Base-by-base conservation (phyloP, 35 echinoderm and acorn worm species). In the Acanthaster planci region DNA sequence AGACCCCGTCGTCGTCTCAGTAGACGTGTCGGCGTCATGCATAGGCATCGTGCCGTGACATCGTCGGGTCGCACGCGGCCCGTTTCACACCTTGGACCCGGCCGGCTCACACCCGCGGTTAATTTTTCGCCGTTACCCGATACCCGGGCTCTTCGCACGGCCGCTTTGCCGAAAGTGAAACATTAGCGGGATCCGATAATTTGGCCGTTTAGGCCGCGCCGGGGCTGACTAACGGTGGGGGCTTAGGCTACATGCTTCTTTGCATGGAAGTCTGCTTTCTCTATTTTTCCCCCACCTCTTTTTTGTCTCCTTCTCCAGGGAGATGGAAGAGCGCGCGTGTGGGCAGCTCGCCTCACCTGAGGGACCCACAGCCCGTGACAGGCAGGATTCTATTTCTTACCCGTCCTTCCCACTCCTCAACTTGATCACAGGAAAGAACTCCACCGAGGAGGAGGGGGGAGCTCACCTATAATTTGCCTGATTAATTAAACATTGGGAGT, bases 91-190 rank as follows among this genome's bases (percentile, higher is more conserved):
- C 64, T 72, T 26, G 21, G 7, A 31, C 2, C 64, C 23, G 7
- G 64, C 26, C 64, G 26, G 22, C 64, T 72, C 64, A 72, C 64
- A 72, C 64, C 64, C 64, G 64, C 26, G 21, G 64, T 31, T 72
- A 72, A 72, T 72, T 72, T 29, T 72, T 47, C 4, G 19, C 34
- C 64, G 64, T 72, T 72, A 72, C 64, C 34, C 23, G 64, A 72
- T 72, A 19, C 23, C 34, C 27, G 6, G 2, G 64, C 64, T 47
- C 42, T 47, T 47, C 64, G 64, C 64, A 26, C 64, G 10, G 34
- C 30, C 64, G 34, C 64, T 72, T 72, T 72, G 23, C 64, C 64
- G 64, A 72, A 72, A 72, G 64, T 72, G 64, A 72, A 72, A 72
- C 64, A 72, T 72, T 72, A 72, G 64, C 64, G 15, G 64, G 64